Evolutionary conservation across 2,888 invertebrate species (phyloP).

Genomic region (Tinea trinotella): DNA sequence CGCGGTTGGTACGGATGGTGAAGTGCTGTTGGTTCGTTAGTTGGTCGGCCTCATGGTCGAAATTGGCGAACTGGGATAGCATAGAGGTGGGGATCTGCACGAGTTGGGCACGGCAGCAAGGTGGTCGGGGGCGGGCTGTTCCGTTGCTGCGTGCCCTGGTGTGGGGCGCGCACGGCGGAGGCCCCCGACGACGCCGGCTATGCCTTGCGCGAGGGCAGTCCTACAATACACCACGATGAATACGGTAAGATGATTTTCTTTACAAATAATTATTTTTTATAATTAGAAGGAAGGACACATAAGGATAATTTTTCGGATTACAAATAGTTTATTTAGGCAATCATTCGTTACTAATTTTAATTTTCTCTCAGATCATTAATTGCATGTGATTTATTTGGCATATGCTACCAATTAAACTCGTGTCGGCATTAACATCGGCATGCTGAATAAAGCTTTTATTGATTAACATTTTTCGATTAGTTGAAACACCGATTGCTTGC

Average conservation of each 20-base stretch:
- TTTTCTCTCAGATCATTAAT: neutral
- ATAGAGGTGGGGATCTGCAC: constrained; percentile 24
- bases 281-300: no score
- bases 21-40: neutral
- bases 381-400: neutral
- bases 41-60: constrained; percentile 13
- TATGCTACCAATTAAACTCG: neutral
- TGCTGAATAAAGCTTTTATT: neutral
- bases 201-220: constrained; percentile 60
- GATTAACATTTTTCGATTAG: neutral
- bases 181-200: constrained; percentile 72
- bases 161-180: constrained; percentile 80
- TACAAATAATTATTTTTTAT: neutral
- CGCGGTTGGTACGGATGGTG: constrained; percentile 12
- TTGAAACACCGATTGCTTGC: neutral
- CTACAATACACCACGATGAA: constrained; percentile 40
- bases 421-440: neutral
- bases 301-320: no score
- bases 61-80: constrained; percentile 1
- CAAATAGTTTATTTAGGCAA: no score
- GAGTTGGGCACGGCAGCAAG: constrained; percentile 67
- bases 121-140: constrained; percentile 84
- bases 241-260: constrained; percentile 39
- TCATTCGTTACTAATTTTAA: neutral
- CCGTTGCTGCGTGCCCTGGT: constrained; percentile 88